These are phyloP conservation scores for Porites cylindrica DNA, from an alignment of 92 coral and sea anemone genomes.

Conservation along the genomic window DNA sequence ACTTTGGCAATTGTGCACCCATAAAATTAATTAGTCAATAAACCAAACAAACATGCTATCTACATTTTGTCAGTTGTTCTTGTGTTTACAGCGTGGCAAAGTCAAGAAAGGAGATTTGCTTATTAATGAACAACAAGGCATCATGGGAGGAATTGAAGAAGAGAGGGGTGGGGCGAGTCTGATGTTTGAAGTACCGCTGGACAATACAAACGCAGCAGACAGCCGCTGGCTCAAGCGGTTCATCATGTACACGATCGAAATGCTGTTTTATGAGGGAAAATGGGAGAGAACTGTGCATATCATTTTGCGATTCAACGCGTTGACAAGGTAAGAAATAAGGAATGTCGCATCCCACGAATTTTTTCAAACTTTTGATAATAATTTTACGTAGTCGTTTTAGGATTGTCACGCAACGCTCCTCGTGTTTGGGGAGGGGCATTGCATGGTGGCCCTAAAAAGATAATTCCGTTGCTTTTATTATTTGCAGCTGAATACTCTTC, in stretches of 20 bases:
- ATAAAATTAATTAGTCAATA: too few relatives aligned
- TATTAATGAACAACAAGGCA: constrained; percentile 67
- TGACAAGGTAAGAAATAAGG: constrained; percentile 74
- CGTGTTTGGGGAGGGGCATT: too few relatives aligned
- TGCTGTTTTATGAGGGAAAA: constrained; percentile 90
- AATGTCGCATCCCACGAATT: too few relatives aligned
- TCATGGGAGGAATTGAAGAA: constrained; percentile 92
- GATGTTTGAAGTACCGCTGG: constrained; percentile 88
- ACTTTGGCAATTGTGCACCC: too few relatives aligned
- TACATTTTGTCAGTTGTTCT: background rate
- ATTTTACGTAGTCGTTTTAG: too few relatives aligned
- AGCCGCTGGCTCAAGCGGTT: constrained; percentile 92
- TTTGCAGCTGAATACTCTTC: too few relatives aligned
- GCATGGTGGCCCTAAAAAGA: too few relatives aligned
- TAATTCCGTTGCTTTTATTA: too few relatives aligned
- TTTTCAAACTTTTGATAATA: too few relatives aligned
- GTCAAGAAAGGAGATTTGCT: constrained; percentile 83
- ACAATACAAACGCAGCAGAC: constrained; percentile 76
- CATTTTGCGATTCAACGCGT: constrained; percentile 86
- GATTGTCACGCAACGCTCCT: too few relatives aligned
- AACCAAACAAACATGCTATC: too few relatives aligned
- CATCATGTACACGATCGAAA: constrained; percentile 80
- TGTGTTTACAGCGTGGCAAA: constrained; percentile 61
- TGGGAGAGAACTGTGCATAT: constrained; percentile 94
- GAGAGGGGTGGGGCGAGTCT: constrained; percentile 97